Evolutionary conservation across 2,113 vertebrate species (phyloP), one percentile per base, ranked within the genome.

Genomic region (Cebus imitator): DNA sequence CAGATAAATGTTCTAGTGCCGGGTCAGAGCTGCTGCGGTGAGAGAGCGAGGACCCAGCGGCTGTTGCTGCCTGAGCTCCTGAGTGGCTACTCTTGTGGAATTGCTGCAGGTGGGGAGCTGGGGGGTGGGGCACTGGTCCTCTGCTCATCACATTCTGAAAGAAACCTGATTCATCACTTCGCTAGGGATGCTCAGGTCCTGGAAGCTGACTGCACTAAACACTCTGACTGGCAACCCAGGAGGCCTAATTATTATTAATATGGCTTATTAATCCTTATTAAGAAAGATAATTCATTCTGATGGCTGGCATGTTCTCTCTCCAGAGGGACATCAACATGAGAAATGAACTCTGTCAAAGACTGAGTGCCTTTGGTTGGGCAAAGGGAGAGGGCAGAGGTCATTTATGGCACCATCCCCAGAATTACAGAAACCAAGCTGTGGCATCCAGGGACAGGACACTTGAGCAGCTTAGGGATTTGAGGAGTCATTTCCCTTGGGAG

Each of bases 81-180:
- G 61, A 11, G 40, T 0, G 0, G 8, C 40, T 0, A 10, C 25
- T 48, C 18, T 25, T 0, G 5, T 1, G 3, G 75, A 18, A 14
- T 32, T 27, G 0, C 66, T 0, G 3, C 50, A 8, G 50, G 23
- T 30, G 27, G 55, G 6, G 61, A 64, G 6, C 27, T 64, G 61
- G 61, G 11, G 0, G 6, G 61, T 0, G 0, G 61, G 12, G 12
- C 12, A 2, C 61, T 5, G 1, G 50, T 58, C 84, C 94, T 91
- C 43, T n/a, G 30, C 64, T 37, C 14, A 21, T 45, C 4, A 2
- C 17, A 12, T 18, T 52, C 91, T n/a, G 30, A 76, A 16, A 25
- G 40, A 72, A 72, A n/a, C 27, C 45, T 23, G 18, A 72, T 20
- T 21, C 48, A 6, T 81, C 86, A 35, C 40, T 50, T 45, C 66